Base-by-base conservation (phyloP, 1,140 invertebrate genomes). In the Arctopsyche grandis region DNA sequence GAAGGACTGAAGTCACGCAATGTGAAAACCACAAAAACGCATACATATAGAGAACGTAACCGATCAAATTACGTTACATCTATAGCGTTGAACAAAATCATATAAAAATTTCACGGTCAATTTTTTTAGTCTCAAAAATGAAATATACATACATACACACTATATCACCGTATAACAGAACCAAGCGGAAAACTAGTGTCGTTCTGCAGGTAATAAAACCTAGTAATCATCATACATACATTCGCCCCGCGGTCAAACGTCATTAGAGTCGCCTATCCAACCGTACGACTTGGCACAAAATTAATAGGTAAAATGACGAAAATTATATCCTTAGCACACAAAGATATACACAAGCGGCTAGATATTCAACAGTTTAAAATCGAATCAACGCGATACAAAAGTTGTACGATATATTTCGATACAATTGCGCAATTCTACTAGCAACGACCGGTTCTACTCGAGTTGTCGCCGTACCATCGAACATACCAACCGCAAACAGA, bases 271-370 rank as follows among this genome's bases (percentile, higher is more conserved):
- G 21, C 24, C 63, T 52, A 12, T 52, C 10, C 10, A 10, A 52
- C 48, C 48, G 48, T 52, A 4, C 16, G 14, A 26, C 63, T 29
- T 66, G 63, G 19, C 63, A 29, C 24, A 12, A 66, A 66, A 66
- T 66, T 66, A 66, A 66, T 66, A 66, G 63, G 22, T 29, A 29
- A 66, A 66, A 66, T 22, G 21, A 66, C 24, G 63, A 66, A 66
- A 66, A 66, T 66, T 66, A 66, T 22, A 66, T 26, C 63, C 63
- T 66, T 29, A 19, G 22, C 21, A 66, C 24, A 22, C 56, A 60
- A n/a, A 60, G 9, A 38, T 38, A 38, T 7, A 38, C 29, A 38
- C 29, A 60, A 0, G 19, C 56, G 19, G 14, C 52, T 12, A 60
- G 9, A 60, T 16, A 16, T 5, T 60, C 21, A 60, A 60, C 56